These are phyloP conservation scores for Aurelia aurita DNA, from an alignment of 30 jellyfish, hydroid and myxozoan genomes.

Conservation along the genomic window DNA sequence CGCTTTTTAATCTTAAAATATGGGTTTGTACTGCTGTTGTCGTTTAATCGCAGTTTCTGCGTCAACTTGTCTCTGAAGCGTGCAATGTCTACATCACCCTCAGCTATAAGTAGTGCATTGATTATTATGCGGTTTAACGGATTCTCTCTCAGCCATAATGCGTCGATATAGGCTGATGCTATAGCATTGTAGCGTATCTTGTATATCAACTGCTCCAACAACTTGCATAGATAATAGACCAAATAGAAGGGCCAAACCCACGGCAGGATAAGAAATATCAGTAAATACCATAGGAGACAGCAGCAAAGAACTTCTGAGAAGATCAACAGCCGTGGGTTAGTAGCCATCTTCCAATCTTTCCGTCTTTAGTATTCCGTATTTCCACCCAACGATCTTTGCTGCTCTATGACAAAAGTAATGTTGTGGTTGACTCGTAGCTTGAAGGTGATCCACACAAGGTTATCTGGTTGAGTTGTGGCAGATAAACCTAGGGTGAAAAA, in stretches of 20 bases:
- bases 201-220: slow-evolving; percentile 45
- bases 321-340: slow-evolving; percentile 27
- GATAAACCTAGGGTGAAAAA: no score
- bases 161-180: slow-evolving; percentile 61
- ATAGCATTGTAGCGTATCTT: slow-evolving; percentile 41
- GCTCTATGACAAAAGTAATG: no score
- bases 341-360: background rate
- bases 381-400: no score
- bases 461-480: no score
- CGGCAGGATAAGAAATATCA: slow-evolving; percentile 17
- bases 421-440: no score
- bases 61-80: slow-evolving; percentile 13
- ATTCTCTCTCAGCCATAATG: slow-evolving; percentile 77
- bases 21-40: slow-evolving; percentile 14
- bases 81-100: slow-evolving; percentile 68
- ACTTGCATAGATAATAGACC: slow-evolving; percentile 23
- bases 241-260: slow-evolving; percentile 32
- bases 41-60: slow-evolving; percentile 29
- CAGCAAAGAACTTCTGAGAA: slow-evolving; percentile 33
- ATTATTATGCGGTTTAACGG: slow-evolving; percentile 73
- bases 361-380: no score
- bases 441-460: no score
- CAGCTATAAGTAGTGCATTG: slow-evolving; percentile 55
- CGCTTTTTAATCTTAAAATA: slow-evolving; percentile 48
- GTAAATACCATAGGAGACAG: slow-evolving; percentile 45